Conservation (phyloP, 1,140 invertebrate species). For the Brachionus manjavacas region DNA sequence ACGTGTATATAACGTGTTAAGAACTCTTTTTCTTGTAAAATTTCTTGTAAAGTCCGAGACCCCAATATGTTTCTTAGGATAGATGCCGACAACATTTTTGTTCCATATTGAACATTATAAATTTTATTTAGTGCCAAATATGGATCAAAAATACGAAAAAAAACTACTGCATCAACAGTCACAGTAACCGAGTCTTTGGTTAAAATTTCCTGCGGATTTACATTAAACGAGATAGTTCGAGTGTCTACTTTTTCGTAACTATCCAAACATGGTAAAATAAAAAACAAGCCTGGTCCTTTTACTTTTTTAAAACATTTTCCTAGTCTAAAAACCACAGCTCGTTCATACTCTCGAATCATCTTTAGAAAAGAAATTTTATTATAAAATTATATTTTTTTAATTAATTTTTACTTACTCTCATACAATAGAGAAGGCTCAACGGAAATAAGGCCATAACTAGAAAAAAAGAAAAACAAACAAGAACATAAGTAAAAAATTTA, state of each 20-base stretch:
- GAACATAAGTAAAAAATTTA: background rate
- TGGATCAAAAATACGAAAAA: conserved; percentile 40
- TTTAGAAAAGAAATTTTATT: too few relatives aligned
- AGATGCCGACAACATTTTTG: conserved; percentile 38
- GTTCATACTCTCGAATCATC: conserved; percentile 43
- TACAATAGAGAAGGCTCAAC: background rate
- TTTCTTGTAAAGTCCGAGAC: conserved; percentile 37
- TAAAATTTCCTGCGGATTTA: conserved; percentile 44
- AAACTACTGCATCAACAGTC: conserved; percentile 43
- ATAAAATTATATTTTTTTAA: too few relatives aligned
- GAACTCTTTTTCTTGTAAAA: conserved; percentile 31
- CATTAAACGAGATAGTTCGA: conserved; percentile 28
- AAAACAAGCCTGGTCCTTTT: conserved; percentile 43
- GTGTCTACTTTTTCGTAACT: conserved; percentile 42
- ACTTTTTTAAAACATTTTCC: conserved; percentile 5
- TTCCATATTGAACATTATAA: conserved; percentile 39
- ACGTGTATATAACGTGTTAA: background rate
- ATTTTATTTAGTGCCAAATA: conserved; percentile 39
- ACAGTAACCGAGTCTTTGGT: conserved; percentile 45
- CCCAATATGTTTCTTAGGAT: conserved; percentile 43
- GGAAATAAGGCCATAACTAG: background rate
- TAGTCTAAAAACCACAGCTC: conserved; percentile 42
- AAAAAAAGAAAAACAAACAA: background rate
- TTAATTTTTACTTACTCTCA: background rate
- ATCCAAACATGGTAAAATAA: conserved; percentile 44